phyloP scores from a whole-genome alignment of 2,888 invertebrate species.

The Tiliacea citrago region DNA sequence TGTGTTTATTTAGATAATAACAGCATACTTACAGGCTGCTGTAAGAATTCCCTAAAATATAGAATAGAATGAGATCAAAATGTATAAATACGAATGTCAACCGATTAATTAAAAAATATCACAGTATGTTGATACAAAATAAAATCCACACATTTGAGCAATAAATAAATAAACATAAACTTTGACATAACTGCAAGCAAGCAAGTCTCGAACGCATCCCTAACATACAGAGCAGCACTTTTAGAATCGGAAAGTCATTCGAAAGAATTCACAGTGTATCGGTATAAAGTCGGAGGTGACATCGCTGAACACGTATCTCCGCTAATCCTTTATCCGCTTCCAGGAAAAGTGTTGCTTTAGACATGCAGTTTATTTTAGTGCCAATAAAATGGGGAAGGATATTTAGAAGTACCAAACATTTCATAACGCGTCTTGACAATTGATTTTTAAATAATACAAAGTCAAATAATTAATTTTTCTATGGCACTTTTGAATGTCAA shows the following conservation, averaged over 20 bases:
- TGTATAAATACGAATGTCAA: not conserved
- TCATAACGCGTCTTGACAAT: not conserved
- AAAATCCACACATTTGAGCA: slow-evolving; percentile 27
- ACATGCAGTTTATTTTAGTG: slow-evolving; percentile 21
- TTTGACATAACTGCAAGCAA: slow-evolving; percentile 36
- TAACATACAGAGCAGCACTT: slow-evolving; percentile 58
- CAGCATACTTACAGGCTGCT: not conserved
- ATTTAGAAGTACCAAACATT: not conserved
- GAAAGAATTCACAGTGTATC: slow-evolving; percentile 74
- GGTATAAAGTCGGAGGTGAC: slow-evolving; percentile 79
- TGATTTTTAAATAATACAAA: not conserved
- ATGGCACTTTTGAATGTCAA: not conserved
- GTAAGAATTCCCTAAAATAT: not conserved
- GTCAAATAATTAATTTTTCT: not conserved
- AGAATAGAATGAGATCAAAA: not conserved
- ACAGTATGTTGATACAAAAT: slow-evolving; percentile 11
- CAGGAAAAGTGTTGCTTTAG: slow-evolving; percentile 46
- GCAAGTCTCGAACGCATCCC: slow-evolving; percentile 36
- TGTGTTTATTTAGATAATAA: not conserved
- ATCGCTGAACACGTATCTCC: slow-evolving; percentile 79
- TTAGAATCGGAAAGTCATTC: slow-evolving; percentile 66
- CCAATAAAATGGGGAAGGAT: not conserved
- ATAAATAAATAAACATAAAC: slow-evolving; percentile 43
- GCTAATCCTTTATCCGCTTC: slow-evolving; percentile 79
- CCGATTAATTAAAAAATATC: not conserved